Evolutionary conservation across 2,888 invertebrate genomes (phyloP), one percentile per base, ranked within the genome.

Genomic region (Hyalella azteca): DNA sequence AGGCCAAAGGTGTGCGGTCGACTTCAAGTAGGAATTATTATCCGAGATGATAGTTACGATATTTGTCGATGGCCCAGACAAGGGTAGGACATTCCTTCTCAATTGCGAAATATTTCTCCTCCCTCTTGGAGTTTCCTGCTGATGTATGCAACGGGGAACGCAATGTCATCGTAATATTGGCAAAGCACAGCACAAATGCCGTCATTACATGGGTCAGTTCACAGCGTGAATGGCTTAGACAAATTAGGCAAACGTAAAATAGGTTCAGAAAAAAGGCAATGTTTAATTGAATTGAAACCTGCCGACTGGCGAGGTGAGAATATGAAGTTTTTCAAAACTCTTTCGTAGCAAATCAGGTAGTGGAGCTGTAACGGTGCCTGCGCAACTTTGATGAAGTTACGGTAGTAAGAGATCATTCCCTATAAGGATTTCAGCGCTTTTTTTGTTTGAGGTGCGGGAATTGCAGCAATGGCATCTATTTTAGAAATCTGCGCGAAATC

Each of bases 391-490:
- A 80, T 73, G 40, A 77, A 80, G 13, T 22, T 29, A 15, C 73
- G 26, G 40, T 80, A 80, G 26, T 49, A 80, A 9, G 48, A 77
- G 13, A 80, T 29, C 60, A 66, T 49, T 2, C 77, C 73, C 5
- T 49, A 29, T 26, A 77, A 66, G 1, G 77, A 15, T 45, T 45
- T 15, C 15, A 11, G 9, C 9, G 45, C 9, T 45, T 45, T 15
- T 15, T 45, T 45, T 15, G 9, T 45, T 45, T 11, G 15, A 45
- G 15, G 45, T 9, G 9, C 45, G 11, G 45, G 9, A 45, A 45
- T 9, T 45, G 45, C 11, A 11, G 45, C 45, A n/a, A n/a, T n/a
- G n/a, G n/a, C n/a, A n/a, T n/a, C n/a, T n/a, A n/a, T n/a, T n/a
- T n/a, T n/a, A n/a, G n/a, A n/a, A n/a, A n/a, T n/a, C n/a, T n/a